These are phyloP conservation scores for Tiliacea aurago DNA, from an alignment of 2,888 invertebrate genomes.

Conservation along the genomic window DNA sequence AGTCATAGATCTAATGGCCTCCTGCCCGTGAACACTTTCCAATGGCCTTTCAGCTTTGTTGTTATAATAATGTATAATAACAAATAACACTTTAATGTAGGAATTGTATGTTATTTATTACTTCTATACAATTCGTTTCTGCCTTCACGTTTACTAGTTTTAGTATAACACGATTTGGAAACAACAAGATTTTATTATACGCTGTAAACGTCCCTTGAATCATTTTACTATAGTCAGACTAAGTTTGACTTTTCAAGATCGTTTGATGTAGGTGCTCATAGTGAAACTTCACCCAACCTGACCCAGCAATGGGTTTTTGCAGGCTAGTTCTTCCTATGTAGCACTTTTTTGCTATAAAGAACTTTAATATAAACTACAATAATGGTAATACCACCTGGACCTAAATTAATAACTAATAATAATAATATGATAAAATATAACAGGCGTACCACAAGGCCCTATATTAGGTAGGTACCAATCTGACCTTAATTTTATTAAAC, in stretches of 20 bases:
- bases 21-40: slow-evolving; percentile 24
- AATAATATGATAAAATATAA: background rate
- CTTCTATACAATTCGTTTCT: slow-evolving; percentile 6
- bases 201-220: background rate
- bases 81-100: slow-evolving; percentile 10
- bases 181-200: slow-evolving; percentile 12
- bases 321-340: background rate
- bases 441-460: slow-evolving; percentile 40
- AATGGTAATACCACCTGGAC: background rate
- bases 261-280: slow-evolving; percentile 4
- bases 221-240: background rate
- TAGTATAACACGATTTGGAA: background rate
- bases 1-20: slow-evolving; percentile 15
- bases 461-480: slow-evolving; percentile 25
- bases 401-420: background rate
- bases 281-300: background rate
- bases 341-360: background rate
- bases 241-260: slow-evolving; percentile 1
- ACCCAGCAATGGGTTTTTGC: background rate
- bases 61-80: slow-evolving; percentile 1
- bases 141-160: background rate
- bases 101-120: slow-evolving; percentile 8
- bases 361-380: background rate
- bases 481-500: slow-evolving; percentile 27
- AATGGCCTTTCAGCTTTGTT: slow-evolving; percentile 31